A percentile compares a stretch with the other conserved stretches of the same genome.
These are phyloP conservation scores for Homarus gammarus DNA, from an alignment of 2,888 invertebrate genomes.

Conservation along the genomic window DNA sequence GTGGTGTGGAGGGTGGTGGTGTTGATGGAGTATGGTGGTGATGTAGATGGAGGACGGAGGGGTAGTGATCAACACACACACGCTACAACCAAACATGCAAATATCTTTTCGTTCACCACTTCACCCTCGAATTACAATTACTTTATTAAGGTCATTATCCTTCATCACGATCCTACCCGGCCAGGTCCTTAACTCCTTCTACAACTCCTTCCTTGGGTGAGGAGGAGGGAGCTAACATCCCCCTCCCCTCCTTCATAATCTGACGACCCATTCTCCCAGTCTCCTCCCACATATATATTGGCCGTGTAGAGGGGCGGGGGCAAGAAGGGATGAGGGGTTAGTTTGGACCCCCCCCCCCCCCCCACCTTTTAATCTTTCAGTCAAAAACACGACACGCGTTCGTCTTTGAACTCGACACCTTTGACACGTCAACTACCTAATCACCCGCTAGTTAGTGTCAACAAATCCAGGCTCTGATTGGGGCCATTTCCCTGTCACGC, in stretches of 20 bases:
- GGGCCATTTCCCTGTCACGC: slow-evolving; percentile 43
- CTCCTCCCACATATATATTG: too few relatives aligned
- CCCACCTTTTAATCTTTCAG: not conserved
- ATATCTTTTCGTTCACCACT: slow-evolving; percentile 1
- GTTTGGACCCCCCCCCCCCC: not conserved
- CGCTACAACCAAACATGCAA: not conserved
- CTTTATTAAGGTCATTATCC: not conserved
- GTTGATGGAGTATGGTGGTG: too few relatives aligned
- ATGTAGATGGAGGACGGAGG: too few relatives aligned
- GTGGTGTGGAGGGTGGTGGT: too few relatives aligned
- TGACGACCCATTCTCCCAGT: too few relatives aligned
- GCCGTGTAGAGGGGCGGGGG: too few relatives aligned
- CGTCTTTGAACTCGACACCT: not conserved
- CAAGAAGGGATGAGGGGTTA: too few relatives aligned
- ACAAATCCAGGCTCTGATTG: slow-evolving; percentile 38
- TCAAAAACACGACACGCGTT: not conserved
- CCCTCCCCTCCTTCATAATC: not conserved
- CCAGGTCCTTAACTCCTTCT: too few relatives aligned
- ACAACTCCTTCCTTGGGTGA: too few relatives aligned
- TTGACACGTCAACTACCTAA: slow-evolving; percentile 1
- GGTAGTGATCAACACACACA: too few relatives aligned
- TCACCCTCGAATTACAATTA: not conserved
- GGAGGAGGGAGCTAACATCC: not conserved
- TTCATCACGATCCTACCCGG: not conserved
- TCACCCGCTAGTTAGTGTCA: slow-evolving; percentile 27